phyloP scores from a whole-genome alignment of 1,140 invertebrate genomes.

The Nixonia krombeini region DNA sequence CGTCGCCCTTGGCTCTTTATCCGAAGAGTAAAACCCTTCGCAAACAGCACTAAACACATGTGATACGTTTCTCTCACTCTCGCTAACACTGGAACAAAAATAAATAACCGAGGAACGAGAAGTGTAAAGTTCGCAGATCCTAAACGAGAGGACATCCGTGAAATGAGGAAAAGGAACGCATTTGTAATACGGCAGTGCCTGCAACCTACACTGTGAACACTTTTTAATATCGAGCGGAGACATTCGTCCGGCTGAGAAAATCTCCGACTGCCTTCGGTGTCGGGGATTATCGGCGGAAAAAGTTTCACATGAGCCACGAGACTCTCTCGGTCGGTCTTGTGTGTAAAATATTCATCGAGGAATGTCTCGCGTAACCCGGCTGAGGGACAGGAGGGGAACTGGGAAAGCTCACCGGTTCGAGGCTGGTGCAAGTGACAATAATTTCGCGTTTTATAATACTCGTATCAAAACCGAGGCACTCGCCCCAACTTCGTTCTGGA shows the following conservation, averaged over 20 bases:
- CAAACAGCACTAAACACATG: constrained; percentile 42
- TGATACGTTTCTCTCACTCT: constrained; percentile 40
- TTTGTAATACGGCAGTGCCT: constrained; percentile 13
- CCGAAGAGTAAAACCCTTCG: constrained; percentile 32
- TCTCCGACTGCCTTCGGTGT: constrained; percentile 28
- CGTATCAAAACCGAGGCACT: constrained; percentile 30
- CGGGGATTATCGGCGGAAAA: constrained; percentile 37
- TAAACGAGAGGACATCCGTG: constrained; percentile 22
- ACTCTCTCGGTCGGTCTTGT: too few species aligned
- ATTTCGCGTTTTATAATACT: constrained; percentile 43
- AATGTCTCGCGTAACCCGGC: constrained; percentile 16
- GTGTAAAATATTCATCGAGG: constrained; percentile 39
- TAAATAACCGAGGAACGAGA: constrained; percentile 21
- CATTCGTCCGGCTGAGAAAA: constrained; percentile 27
- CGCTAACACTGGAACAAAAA: constrained; percentile 29
- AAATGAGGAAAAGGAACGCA: constrained; percentile 9
- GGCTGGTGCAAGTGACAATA: constrained; percentile 45
- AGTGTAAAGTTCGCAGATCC: constrained; percentile 34
- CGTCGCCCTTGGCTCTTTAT: constrained; percentile 31
- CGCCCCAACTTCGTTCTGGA: constrained; percentile 43
- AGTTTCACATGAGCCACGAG: constrained; percentile 31
- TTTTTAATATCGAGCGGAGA: constrained; percentile 36
- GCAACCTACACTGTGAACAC: constrained; percentile 41
- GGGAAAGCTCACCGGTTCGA: constrained; percentile 29
- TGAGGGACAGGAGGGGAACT: neutral